These are phyloP conservation scores for Apolygus lucorum DNA, from an alignment of 1,140 invertebrate species.

Conservation along the genomic window DNA sequence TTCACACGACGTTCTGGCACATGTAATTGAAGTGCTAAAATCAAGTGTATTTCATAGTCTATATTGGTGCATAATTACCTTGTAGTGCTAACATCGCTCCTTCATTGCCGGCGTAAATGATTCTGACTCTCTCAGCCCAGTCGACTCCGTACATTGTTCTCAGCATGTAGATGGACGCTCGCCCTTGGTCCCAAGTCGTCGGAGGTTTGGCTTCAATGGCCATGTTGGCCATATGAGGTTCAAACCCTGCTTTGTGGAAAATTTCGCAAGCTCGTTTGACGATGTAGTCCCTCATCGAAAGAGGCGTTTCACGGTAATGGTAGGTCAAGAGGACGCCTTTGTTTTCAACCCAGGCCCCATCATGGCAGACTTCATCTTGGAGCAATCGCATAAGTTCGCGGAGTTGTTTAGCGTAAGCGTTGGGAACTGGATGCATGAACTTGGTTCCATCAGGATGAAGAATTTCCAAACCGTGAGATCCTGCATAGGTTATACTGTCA, in stretches of 20 bases:
- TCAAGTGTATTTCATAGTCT: no score
- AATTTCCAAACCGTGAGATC: constrained; percentile 85
- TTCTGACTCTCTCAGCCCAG: constrained; percentile 82
- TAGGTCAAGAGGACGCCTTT: constrained; percentile 80
- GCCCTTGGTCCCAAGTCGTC: constrained; percentile 83
- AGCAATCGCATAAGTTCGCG: constrained; percentile 66
- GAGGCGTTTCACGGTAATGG: constrained; percentile 76
- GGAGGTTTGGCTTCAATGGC: constrained; percentile 83
- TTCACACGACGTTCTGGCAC: no score
- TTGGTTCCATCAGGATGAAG: constrained; percentile 82
- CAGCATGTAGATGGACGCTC: constrained; percentile 81
- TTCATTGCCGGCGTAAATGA: constrained; percentile 85
- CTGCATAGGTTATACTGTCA: constrained; percentile 67
- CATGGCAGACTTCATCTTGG: constrained; percentile 73
- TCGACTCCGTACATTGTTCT: constrained; percentile 81
- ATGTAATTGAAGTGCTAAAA: no score
- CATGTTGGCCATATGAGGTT: constrained; percentile 65
- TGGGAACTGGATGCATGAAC: constrained; percentile 84
- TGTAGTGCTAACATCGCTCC: constrained; percentile 81
- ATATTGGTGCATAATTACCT: no score
- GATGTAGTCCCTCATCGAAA: constrained; percentile 52
- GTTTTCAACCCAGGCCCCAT: constrained; percentile 87
- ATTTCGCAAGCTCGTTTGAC: constrained; percentile 58
- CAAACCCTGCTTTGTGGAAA: constrained; percentile 67
- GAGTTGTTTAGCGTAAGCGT: constrained; percentile 74